A percentile compares a stretch with the other conserved stretches of the same genome.
These are phyloP conservation scores for Holothuria scabra DNA, from an alignment of 53 echinoderm and acorn worm species.

Conservation along the genomic window DNA sequence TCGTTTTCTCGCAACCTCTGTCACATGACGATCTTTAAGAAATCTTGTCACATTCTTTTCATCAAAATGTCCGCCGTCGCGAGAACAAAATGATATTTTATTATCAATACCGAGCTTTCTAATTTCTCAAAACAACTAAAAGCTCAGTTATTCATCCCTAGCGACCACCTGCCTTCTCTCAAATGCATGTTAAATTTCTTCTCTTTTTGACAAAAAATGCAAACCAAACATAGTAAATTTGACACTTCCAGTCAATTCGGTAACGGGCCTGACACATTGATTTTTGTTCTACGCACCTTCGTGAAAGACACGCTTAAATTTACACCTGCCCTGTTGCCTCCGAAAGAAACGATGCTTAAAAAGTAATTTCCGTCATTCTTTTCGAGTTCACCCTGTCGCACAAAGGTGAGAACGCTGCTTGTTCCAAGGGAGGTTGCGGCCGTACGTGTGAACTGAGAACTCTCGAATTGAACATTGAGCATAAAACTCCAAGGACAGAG, in stretches of 20 bases:
- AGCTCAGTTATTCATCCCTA: slow-evolving; percentile 26
- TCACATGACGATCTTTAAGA: no score
- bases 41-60: no score
- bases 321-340: slow-evolving; percentile 48
- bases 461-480: not conserved
- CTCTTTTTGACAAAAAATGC: slow-evolving; percentile 12
- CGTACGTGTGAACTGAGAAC: slow-evolving; percentile 35
- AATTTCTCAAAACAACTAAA: slow-evolving; percentile 1
- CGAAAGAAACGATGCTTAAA: slow-evolving; percentile 50
- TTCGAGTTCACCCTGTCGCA: slow-evolving; percentile 16
- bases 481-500: slow-evolving; percentile 19
- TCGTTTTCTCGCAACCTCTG: no score
- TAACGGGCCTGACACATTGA: slow-evolving; percentile 50
- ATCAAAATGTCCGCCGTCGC: no score
- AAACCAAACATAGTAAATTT: slow-evolving; percentile 11
- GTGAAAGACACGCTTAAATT: slow-evolving; percentile 43
- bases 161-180: slow-evolving; percentile 28
- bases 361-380: slow-evolving; percentile 49
- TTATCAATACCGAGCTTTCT: no score
- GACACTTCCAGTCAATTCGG: slow-evolving; percentile 31
- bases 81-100: no score
- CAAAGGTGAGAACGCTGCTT: slow-evolving; percentile 40
- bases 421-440: slow-evolving; percentile 30
- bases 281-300: slow-evolving; percentile 43
- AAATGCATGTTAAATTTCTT: slow-evolving; percentile 17